Percentiles rank a stretch among this genome's conserved stretches.
Evolutionary conservation across 2,888 invertebrate species (phyloP).

Genomic region (Phyllotreta striolata): DNA sequence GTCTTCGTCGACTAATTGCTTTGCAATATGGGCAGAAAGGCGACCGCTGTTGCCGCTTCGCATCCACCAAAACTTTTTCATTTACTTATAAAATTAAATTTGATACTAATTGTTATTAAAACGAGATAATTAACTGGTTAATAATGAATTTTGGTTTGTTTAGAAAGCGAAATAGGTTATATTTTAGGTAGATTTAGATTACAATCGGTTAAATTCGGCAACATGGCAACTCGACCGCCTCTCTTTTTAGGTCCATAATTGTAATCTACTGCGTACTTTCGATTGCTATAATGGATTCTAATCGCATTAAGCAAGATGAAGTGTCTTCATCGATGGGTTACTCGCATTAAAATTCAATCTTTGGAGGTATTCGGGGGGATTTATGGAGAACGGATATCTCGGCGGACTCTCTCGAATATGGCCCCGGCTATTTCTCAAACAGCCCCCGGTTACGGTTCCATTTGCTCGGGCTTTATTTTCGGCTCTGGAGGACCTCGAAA

Average conservation of each 20-base stretch:
- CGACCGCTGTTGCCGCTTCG: conserved; percentile 18
- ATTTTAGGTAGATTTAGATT: background rate
- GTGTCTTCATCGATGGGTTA: conserved; percentile 30
- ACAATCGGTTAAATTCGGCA: conserved; percentile 3
- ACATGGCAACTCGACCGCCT: conserved; percentile 21
- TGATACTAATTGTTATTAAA: background rate
- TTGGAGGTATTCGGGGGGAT: conserved; percentile 26
- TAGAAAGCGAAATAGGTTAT: too few species aligned
- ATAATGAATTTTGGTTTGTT: too few species aligned
- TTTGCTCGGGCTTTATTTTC: too few species aligned
- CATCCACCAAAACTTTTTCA: too few species aligned
- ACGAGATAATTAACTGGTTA: too few species aligned
- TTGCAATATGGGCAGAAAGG: conserved; percentile 44
- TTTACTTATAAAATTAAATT: background rate
- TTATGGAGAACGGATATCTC: conserved; percentile 25
- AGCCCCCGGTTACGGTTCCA: too few species aligned
- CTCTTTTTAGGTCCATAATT: conserved; percentile 38
- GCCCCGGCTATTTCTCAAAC: background rate
- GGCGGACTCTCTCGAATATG: conserved; percentile 13
- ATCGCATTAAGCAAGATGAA: conserved; percentile 39
- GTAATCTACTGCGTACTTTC: conserved; percentile 44
- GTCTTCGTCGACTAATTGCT: conserved; percentile 47
- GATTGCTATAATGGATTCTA: conserved; percentile 44
- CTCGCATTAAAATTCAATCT: conserved; percentile 37
- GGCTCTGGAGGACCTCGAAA: too few species aligned